A percentile compares a stretch with the other conserved stretches of the same genome.
phyloP scores from a whole-genome alignment of 2,888 invertebrate genomes.

The Poecilobothrus nobilitatus region DNA sequence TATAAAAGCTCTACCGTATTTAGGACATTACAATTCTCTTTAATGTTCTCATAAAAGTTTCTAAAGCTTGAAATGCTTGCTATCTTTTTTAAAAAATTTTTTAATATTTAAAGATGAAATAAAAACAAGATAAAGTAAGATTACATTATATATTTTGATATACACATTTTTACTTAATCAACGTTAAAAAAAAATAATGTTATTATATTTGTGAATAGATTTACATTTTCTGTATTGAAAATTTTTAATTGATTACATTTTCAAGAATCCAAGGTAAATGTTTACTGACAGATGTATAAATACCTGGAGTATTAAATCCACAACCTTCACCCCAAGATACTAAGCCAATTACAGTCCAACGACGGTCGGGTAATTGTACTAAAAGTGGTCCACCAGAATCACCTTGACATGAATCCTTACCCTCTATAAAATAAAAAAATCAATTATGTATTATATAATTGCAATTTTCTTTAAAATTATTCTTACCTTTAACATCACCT shows the following conservation, averaged over 20 bases:
- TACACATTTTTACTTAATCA: no score
- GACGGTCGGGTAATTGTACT: slow-evolving; percentile 60
- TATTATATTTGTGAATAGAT: no score
- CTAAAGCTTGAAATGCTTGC: no score
- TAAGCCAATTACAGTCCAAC: slow-evolving; percentile 71
- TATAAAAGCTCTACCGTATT: no score
- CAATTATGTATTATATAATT: neutral
- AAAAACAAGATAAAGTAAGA: no score
- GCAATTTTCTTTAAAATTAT: neutral
- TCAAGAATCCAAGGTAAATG: slow-evolving; percentile 40
- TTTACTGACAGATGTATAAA: slow-evolving; percentile 61
- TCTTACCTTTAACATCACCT: slow-evolving; percentile 57
- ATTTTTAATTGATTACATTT: slow-evolving; percentile 29
- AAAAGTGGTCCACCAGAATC: slow-evolving; percentile 61
- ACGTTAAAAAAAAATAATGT: no score
- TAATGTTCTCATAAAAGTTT: no score
- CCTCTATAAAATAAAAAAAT: slow-evolving; percentile 29
- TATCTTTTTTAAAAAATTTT: no score
- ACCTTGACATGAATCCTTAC: slow-evolving; percentile 74
- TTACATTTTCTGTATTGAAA: no score
- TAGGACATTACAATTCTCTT: no score
- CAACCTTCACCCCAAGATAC: slow-evolving; percentile 83
- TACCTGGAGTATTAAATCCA: slow-evolving; percentile 67
- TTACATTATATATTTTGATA: no score
- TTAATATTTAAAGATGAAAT: no score